Conservation (phyloP, 2,113 vertebrate species). For the Lepisosteus oculatus region DNA sequence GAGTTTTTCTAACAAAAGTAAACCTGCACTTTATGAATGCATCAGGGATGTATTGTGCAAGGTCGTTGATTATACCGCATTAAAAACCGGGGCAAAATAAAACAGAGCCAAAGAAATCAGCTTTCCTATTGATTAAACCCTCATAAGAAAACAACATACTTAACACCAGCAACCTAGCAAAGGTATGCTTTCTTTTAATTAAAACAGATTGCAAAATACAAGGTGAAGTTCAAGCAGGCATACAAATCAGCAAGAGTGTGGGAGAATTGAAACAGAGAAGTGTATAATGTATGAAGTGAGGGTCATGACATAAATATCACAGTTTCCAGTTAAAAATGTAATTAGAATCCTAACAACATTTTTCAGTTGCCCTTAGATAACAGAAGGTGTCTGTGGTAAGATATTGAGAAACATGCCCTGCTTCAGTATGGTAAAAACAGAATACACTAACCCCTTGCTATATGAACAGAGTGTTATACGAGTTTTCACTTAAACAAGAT, state of each 20-base stretch:
- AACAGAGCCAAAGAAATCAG: slow-evolving; percentile 20
- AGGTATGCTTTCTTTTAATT: slow-evolving; percentile 58
- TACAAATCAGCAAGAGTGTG: slow-evolving; percentile 28
- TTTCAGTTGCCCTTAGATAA: slow-evolving; percentile 35
- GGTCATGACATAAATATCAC: slow-evolving; percentile 57
- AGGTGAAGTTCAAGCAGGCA: slow-evolving; percentile 52
- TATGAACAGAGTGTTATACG: too few species aligned
- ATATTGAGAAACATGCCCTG: too few species aligned
- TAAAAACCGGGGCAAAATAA: too few species aligned
- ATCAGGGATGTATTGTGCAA: too few species aligned
- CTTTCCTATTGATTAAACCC: slow-evolving; percentile 33
- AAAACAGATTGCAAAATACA: slow-evolving; percentile 53
- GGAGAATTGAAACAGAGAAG: slow-evolving; percentile 35
- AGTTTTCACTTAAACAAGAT: too few species aligned
- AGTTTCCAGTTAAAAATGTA: slow-evolving; percentile 45
- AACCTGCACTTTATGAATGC: too few species aligned
- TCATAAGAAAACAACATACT: slow-evolving; percentile 34
- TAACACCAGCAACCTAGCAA: slow-evolving; percentile 36
- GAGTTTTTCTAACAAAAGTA: too few species aligned
- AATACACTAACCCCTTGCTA: too few species aligned
- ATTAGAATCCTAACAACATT: background rate
- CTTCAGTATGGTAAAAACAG: too few species aligned
- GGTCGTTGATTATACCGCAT: too few species aligned
- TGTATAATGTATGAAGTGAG: slow-evolving; percentile 30
- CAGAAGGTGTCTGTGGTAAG: slow-evolving; percentile 35